phyloP scores from a whole-genome alignment of 2,888 invertebrate genomes.

The Lepidocyrtoides sp. region DNA sequence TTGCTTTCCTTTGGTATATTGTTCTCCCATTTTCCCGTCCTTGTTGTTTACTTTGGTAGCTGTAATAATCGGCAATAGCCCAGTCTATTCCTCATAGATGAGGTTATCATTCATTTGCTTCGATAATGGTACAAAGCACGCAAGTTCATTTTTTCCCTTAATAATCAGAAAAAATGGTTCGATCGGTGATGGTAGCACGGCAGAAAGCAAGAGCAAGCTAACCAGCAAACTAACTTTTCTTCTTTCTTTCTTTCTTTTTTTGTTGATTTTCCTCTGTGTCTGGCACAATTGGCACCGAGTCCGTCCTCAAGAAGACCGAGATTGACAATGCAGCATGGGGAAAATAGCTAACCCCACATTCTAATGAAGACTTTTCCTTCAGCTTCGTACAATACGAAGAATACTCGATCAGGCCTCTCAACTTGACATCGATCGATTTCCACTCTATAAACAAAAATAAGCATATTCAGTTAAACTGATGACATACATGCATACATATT shows the following conservation, averaged over 20 bases:
- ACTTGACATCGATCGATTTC: constrained; percentile 54
- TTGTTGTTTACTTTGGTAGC: neutral
- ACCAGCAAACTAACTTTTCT: neutral
- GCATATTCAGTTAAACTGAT: neutral
- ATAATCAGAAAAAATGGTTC: neutral
- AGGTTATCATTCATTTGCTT: too few relatives aligned
- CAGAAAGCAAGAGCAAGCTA: neutral
- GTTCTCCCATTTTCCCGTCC: neutral
- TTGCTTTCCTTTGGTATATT: neutral
- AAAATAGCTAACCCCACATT: neutral
- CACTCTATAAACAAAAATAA: neutral
- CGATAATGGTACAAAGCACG: neutral
- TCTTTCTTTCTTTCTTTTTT: neutral
- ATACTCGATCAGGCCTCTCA: constrained; percentile 4
- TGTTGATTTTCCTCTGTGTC: neutral
- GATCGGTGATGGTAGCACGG: neutral
- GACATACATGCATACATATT: too few relatives aligned
- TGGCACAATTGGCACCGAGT: neutral
- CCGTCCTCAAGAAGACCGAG: constrained; percentile 5
- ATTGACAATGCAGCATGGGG: constrained; percentile 22
- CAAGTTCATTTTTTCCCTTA: constrained; percentile 3
- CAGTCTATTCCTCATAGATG: too few relatives aligned
- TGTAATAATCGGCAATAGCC: neutral
- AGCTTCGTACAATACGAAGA: neutral
- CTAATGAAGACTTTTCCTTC: neutral